Evolutionary conservation across 2,113 vertebrate species (phyloP), one percentile per base, ranked within the genome.

Genomic region (Coptodon bakossiorum): DNA sequence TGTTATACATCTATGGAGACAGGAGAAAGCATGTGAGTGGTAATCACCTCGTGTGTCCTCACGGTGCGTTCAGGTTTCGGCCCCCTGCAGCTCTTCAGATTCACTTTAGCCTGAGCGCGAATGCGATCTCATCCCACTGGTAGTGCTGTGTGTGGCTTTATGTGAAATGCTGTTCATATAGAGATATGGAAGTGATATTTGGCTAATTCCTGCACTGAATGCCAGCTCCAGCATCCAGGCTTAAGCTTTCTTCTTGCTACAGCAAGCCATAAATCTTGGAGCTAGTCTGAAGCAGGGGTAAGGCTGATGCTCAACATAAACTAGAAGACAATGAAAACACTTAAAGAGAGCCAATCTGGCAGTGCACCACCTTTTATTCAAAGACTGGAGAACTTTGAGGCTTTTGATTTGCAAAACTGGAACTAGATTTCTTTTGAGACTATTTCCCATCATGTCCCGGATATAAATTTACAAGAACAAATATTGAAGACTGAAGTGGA

Each of bases 41-140:
- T 79, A 57, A 71, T 56, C 85, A 54, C 43, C n/a, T 36, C 4
- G 38, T 31, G 48, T 79, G 83, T 88, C 83, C 76, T 82, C 61
- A 38, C 3, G 22, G 82, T 10, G 29, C 80, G 61, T 86, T 88
- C 79, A 63, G 79, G 84, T 90, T 88, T 59, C 56, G 3, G 56
- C 86, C 79, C 83, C 84, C 79, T 88, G 88, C 81, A 86, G 48
- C 43, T 82, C 52, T 82, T 71, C 12, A 84, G 54, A 63, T 83
- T 66, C 53, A 57, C 57, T n/a, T 6, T 71, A 83, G 59, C 61
- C 24, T 14, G 45, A 68, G 10, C 8, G 43, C 8, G 9, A 73
- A 59, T 27, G 36, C 9, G 36, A 85, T 34, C 57, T 38, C 13
- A 6, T 36, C 63, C 50, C 24, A 48, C 54, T 38, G 48, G 6